Conservation (phyloP, 2,888 invertebrate genomes). For the Drosophila ezoana region DNA sequence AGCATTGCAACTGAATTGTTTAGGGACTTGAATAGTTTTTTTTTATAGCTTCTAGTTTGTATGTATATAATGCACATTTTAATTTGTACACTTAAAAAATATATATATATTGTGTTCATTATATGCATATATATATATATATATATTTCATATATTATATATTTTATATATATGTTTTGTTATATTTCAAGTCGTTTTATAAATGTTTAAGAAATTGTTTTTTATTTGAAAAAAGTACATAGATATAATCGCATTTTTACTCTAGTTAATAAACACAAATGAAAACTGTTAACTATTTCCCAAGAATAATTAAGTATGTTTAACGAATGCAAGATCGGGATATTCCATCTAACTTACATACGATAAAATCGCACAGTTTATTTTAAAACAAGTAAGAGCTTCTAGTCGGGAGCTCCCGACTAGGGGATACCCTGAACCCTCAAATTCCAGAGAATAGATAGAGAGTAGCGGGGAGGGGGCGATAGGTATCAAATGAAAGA, state of each 20-base stretch:
- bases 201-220: constrained; percentile 35
- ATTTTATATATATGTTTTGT: constrained; percentile 8
- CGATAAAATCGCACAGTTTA: too few relatives aligned
- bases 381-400: neutral
- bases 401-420: too few relatives aligned
- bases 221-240: constrained; percentile 16
- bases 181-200: constrained; percentile 19
- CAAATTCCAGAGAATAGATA: too few relatives aligned
- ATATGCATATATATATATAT: constrained; percentile 15
- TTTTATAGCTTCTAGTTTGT: constrained; percentile 6
- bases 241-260: constrained; percentile 11
- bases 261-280: constrained; percentile 10
- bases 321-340: neutral
- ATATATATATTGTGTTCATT: constrained; percentile 32
- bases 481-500: too few relatives aligned
- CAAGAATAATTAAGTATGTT: neutral
- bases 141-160: constrained; percentile 4
- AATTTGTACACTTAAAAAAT: constrained; percentile 51
- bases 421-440: too few relatives aligned
- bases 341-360: too few relatives aligned
- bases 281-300: neutral
- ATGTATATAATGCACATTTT: constrained; percentile 43
- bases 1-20: constrained; percentile 31
- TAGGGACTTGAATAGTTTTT: constrained; percentile 5
- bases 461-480: too few relatives aligned